Percentiles rank a stretch among this genome's conserved stretches.
Evolutionary conservation across 1,140 invertebrate species (phyloP).

Genomic region (Gryllus bimaculatus): DNA sequence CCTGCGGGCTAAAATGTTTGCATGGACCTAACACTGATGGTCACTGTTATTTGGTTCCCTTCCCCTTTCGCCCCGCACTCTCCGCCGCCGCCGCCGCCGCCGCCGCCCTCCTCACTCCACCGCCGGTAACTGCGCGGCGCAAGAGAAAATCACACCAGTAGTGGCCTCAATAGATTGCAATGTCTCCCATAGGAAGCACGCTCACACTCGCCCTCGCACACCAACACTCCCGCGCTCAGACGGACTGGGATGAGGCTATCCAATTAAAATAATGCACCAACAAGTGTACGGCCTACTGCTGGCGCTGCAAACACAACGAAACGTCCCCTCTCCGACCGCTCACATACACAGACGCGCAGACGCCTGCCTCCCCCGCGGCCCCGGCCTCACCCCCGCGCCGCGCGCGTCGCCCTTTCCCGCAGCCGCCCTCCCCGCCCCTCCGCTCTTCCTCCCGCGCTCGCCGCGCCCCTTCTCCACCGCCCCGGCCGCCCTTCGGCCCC

Average conservation of each 20-base stretch:
- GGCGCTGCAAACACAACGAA: constrained; percentile 11
- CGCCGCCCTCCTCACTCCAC: too few relatives aligned
- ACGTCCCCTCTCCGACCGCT: background rate
- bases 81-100: too few relatives aligned
- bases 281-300: constrained; percentile 18
- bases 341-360: background rate
- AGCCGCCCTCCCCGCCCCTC: too few relatives aligned
- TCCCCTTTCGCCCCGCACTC: background rate
- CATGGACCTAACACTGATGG: background rate
- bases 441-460: too few relatives aligned
- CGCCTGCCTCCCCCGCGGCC: too few relatives aligned
- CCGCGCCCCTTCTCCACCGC: too few relatives aligned
- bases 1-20: background rate
- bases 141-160: constrained; percentile 7
- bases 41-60: background rate
- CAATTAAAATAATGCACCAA: constrained; percentile 24
- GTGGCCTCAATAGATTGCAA: constrained; percentile 22
- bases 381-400: too few relatives aligned
- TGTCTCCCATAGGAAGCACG: constrained; percentile 18
- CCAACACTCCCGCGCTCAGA: constrained; percentile 7
- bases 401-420: background rate
- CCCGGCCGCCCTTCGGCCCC: too few relatives aligned
- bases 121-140: background rate
- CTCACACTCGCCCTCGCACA: background rate
- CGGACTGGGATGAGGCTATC: constrained; percentile 16